Conservation (phyloP, 2,888 invertebrate species). For the Eudasyphora cyanicolor region DNA sequence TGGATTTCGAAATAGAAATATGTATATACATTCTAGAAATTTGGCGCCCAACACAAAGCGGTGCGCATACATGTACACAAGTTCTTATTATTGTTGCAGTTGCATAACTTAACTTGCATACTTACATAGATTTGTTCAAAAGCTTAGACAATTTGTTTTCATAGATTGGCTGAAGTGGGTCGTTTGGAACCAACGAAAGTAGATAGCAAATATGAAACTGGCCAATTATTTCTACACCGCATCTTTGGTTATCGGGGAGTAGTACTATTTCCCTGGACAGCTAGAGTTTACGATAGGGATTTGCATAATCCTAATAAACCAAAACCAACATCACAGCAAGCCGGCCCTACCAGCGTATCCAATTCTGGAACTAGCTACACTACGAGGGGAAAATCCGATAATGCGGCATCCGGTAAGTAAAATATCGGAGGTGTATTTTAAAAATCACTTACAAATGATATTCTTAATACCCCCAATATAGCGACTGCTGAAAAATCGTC, state of each 20-base stretch:
- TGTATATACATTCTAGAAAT: constrained; percentile 39
- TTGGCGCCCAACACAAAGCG: constrained; percentile 28
- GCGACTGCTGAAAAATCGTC: background rate
- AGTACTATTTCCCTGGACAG: constrained; percentile 97
- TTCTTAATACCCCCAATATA: constrained; percentile 33
- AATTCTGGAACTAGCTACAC: background rate
- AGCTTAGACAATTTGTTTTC: constrained; percentile 28
- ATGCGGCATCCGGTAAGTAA: background rate
- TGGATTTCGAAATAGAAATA: background rate
- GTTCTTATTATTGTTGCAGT: constrained; percentile 57
- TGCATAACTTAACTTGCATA: constrained; percentile 70
- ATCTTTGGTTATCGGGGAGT: constrained; percentile 99
- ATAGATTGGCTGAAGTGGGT: constrained; percentile 96
- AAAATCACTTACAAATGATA: constrained; percentile 49
- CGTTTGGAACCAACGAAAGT: constrained; percentile 91
- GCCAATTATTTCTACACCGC: constrained; percentile 96
- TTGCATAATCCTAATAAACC: constrained; percentile 83
- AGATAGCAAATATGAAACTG: constrained; percentile 95
- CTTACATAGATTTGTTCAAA: background rate
- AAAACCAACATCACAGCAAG: constrained; percentile 76
- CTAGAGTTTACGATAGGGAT: constrained; percentile 96
- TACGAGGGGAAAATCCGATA: constrained; percentile 34
- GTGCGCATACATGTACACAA: background rate
- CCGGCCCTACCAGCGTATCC: constrained; percentile 60
- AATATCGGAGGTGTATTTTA: constrained; percentile 31